Evolutionary conservation across 2,797 vertebrate species (phyloP).

Genomic region (Threskiornis aethiopicus): DNA sequence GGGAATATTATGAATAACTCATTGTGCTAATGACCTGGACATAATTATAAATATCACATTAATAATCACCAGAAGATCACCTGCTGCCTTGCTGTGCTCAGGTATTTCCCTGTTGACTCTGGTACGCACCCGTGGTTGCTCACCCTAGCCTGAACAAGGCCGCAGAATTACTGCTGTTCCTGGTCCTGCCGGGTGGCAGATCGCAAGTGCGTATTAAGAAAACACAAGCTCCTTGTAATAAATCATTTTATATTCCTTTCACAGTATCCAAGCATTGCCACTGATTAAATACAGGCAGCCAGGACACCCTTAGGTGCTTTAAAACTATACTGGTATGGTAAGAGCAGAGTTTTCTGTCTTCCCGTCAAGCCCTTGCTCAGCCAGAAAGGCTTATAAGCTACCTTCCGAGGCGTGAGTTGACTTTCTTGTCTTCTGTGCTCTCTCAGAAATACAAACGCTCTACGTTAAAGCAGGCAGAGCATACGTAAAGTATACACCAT

Average conservation of each 20-base stretch:
- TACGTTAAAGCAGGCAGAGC: neutral
- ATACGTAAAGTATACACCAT: neutral
- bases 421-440: neutral
- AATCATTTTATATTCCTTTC: neutral
- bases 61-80: neutral
- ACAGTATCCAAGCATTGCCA: neutral
- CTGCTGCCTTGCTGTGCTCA: neutral
- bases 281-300: neutral
- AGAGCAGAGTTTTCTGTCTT: neutral
- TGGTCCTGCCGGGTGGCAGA: neutral
- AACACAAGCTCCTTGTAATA: neutral
- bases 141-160: neutral
- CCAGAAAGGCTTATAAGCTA: neutral
- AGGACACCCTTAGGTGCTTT: neutral
- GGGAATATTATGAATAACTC: neutral
- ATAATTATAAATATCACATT: neutral
- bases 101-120: neutral
- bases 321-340: neutral
- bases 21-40: neutral
- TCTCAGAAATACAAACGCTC: neutral
- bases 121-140: accelerated
- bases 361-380: neutral
- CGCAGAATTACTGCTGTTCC: neutral
- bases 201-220: neutral
- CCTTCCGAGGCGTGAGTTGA: neutral